These are phyloP conservation scores for Brachycybe producta DNA, from an alignment of 2,888 invertebrate species.

Conservation along the genomic window DNA sequence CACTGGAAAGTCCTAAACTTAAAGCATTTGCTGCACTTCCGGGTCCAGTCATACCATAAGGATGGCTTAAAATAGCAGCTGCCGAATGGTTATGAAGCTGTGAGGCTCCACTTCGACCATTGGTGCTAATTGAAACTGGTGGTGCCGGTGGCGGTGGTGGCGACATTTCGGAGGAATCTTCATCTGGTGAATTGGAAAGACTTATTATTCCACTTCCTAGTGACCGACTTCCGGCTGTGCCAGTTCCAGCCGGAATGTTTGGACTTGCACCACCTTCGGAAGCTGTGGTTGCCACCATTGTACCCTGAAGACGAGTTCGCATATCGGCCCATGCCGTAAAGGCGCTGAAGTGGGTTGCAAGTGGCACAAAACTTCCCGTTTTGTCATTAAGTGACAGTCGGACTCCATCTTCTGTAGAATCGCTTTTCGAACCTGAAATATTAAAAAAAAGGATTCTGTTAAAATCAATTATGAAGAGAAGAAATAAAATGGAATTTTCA, in stretches of 20 bases:
- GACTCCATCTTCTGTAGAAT: not conserved
- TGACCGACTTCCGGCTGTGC: too few relatives aligned
- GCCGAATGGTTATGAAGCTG: constrained; percentile 9
- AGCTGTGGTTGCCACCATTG: not conserved
- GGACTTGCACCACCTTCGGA: not conserved
- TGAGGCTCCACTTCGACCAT: not conserved
- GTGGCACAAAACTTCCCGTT: not conserved
- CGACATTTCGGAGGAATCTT: not conserved
- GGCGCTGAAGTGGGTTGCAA: constrained; percentile 17
- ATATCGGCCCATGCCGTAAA: constrained; percentile 18
- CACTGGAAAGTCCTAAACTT: constrained; percentile 1
- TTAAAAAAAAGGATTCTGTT: too few relatives aligned
- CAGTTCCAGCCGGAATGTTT: not conserved
- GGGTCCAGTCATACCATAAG: not conserved
- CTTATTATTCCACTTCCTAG: too few relatives aligned
- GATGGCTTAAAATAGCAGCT: constrained; percentile 4
- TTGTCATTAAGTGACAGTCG: not conserved
- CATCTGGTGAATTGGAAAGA: not conserved
- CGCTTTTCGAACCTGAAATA: not conserved
- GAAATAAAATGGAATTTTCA: too few relatives aligned
- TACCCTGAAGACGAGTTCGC: not conserved
- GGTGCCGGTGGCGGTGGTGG: not conserved
- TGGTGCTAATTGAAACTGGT: not conserved
- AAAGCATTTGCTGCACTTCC: not conserved
- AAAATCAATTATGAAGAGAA: too few relatives aligned